A percentile compares a stretch with the other conserved stretches of the same genome.
Evolutionary conservation across 2,113 vertebrate genomes (phyloP).

Genomic region (Labeo rohita): DNA sequence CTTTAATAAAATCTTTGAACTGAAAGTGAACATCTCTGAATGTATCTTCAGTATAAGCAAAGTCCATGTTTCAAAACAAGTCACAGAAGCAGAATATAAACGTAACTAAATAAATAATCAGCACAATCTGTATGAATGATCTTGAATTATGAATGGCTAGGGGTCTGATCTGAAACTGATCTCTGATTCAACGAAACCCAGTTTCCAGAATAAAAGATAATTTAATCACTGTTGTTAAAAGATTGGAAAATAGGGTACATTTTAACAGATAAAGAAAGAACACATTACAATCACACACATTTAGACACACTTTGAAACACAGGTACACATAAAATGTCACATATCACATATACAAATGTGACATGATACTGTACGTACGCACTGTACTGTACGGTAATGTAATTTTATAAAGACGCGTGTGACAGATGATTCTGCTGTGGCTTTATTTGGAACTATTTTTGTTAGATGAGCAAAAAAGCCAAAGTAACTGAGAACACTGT

Average conservation of each 20-base stretch:
- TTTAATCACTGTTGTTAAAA: neutral
- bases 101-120: neutral
- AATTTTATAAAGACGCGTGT: neutral
- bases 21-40: slow-evolving; percentile 9
- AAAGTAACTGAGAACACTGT: neutral
- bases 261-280: neutral
- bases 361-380: neutral
- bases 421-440: neutral
- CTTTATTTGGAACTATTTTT: neutral
- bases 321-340: neutral
- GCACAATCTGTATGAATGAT: neutral
- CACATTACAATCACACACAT: neutral
- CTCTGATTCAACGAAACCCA: slow-evolving; percentile 1
- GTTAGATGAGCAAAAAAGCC: neutral
- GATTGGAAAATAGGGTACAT: neutral
- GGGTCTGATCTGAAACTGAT: neutral
- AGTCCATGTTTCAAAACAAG: neutral
- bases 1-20: neutral
- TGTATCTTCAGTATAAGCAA: neutral
- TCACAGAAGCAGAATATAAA: neutral
- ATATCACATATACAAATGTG: neutral
- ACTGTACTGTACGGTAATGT: neutral
- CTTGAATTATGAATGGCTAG: neutral
- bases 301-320: too few species aligned
- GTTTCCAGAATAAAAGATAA: neutral